Base-by-base conservation (phyloP, 2,888 invertebrate species). In the Axea sp. region DNA sequence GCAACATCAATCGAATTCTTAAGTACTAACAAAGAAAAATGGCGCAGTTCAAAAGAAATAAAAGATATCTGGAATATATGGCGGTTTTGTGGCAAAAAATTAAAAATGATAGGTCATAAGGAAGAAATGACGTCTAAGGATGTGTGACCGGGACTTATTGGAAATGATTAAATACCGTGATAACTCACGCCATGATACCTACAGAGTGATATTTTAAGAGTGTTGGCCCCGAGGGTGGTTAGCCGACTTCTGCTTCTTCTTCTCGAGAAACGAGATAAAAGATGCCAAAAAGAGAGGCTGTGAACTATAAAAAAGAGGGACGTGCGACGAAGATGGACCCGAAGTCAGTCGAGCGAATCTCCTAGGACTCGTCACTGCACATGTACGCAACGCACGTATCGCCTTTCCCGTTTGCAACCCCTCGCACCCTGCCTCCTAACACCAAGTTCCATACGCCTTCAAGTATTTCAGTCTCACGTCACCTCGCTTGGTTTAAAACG, bases 381-480 rank as follows among this genome's bases (percentile, higher is more conserved):
- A 53, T 71, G 77, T 78, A 85, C 83, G 83, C 84, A 71, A 80
- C 78, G 79, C 84, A 85, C 84, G 84, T 84, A 84, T 82, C 83
- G 80, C 78, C 78, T 78, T 78, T 77, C 78, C 78, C 77, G 77
- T 75, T 79, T 78, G 64, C 76, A 62, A 60, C 69, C 73, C 76
- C 75, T 65, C 68, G 59, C 72, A 57, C 73, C 75, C 65, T 68
- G 62, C 43, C n/a, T n/a, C n/a, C n/a, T n/a, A 55, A 65, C 51
- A 35, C 15, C 3, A 39, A 67, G 39, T 59, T 59, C 39, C 49
- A 51, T 41, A 41, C 71, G 47, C 71, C 71, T 64, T 74, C 59
- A 41, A 59, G 53, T 69, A 65, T 73, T 73, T 60, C n/a, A n/a
- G n/a, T n/a, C n/a, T n/a, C n/a, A n/a, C 51, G 17, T 33, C 43